These are phyloP conservation scores for Heliocidaris tuberculata DNA, from an alignment of 35 echinoderm and acorn worm genomes.

Conservation along the genomic window DNA sequence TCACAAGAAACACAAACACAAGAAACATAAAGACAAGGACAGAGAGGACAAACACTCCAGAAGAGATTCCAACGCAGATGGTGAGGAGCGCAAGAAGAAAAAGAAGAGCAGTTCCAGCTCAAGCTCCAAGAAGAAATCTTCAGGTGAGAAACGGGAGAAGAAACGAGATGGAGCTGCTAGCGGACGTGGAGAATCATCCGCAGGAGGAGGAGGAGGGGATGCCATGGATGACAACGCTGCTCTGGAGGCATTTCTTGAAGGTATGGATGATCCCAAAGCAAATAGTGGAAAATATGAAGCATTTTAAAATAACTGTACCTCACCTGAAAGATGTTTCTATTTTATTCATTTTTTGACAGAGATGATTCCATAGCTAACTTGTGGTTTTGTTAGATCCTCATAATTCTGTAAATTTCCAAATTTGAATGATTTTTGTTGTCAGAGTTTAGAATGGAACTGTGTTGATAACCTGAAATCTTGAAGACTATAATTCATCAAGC, in stretches of 20 bases:
- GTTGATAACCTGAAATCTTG: too few species aligned
- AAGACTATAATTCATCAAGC: too few species aligned
- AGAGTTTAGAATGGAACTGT: too few species aligned
- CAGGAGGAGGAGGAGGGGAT: constrained; percentile 19
- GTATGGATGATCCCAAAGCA: constrained; percentile 31
- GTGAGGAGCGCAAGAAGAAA: constrained; percentile 61
- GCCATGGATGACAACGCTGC: constrained; percentile 57
- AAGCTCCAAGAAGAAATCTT: background rate
- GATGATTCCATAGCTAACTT: too few species aligned
- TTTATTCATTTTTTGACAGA: too few species aligned
- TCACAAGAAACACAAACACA: constrained; percentile 82
- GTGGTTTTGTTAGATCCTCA: too few species aligned
- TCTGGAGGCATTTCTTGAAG: constrained; percentile 74
- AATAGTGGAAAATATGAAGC: constrained; percentile 66
- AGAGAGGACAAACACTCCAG: constrained; percentile 53
- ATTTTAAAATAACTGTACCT: background rate
- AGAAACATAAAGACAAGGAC: constrained; percentile 70
- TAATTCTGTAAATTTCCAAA: too few species aligned
- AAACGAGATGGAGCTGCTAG: background rate
- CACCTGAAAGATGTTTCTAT: too few species aligned
- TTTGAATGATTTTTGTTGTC: too few species aligned
- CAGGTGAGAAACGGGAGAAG: background rate
- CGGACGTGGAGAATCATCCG: background rate
- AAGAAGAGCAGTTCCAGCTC: constrained; percentile 46
- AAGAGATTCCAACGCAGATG: background rate